Evolutionary conservation across 2,888 invertebrate species (phyloP).

Genomic region (Adelognathus sp.): DNA sequence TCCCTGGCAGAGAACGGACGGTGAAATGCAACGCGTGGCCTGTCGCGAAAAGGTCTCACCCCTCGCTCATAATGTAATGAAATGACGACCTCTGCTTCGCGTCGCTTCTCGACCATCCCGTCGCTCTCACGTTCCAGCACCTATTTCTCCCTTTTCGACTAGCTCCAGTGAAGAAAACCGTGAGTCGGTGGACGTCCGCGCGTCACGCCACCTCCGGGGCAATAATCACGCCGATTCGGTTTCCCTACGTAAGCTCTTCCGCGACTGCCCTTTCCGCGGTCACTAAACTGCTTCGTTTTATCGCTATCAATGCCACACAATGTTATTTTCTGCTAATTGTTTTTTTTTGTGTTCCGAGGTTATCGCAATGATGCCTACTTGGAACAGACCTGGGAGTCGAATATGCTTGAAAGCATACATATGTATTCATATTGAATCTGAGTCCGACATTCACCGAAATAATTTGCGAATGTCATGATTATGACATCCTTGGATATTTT

Average conservation of each 20-base stretch:
- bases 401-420: too few species aligned
- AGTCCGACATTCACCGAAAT: too few species aligned
- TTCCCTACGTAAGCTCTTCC: constrained; percentile 32
- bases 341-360: background rate
- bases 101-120: constrained; percentile 18
- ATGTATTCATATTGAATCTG: too few species aligned
- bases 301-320: background rate
- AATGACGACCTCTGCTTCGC: constrained; percentile 50
- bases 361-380: too few species aligned
- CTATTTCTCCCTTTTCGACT: constrained; percentile 6
- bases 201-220: constrained; percentile 33
- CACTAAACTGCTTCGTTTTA: background rate
- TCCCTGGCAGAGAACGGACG: constrained; percentile 33
- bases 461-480: too few species aligned
- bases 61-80: constrained; percentile 44
- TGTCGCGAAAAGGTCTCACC: constrained; percentile 53
- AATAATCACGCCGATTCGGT: constrained; percentile 45
- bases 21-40: constrained; percentile 34
- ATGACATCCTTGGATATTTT: too few species aligned
- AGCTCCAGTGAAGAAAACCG: constrained; percentile 33
- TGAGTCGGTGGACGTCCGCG: constrained; percentile 26
- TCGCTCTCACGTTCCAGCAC: background rate
- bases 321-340: background rate
- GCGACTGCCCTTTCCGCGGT: background rate
- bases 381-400: too few species aligned